Conservation (phyloP, 1,140 invertebrate genomes). For the Ladona fulva region DNA sequence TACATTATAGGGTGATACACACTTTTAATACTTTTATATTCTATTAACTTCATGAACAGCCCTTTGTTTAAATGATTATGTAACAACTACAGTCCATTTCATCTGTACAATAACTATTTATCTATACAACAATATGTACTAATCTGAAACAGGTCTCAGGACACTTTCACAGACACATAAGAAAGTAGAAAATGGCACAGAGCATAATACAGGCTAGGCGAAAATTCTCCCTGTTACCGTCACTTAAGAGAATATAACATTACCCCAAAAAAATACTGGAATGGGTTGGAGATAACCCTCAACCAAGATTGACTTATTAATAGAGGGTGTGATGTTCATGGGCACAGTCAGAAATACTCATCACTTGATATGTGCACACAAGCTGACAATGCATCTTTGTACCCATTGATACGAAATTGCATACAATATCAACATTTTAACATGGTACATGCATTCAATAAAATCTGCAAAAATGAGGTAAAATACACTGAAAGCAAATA, state of each 20-base stretch:
- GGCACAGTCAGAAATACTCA: constrained; percentile 8
- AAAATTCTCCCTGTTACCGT: constrained; percentile 9
- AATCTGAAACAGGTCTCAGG: constrained; percentile 19
- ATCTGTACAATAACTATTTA: constrained; percentile 19
- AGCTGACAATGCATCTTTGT: constrained; percentile 9
- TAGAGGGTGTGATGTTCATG: background rate
- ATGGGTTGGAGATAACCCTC: constrained; percentile 7
- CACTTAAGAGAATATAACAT: constrained; percentile 10
- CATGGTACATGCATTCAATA: constrained; percentile 4
- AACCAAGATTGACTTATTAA: constrained; percentile 10
- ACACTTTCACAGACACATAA: constrained; percentile 19
- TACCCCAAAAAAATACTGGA: constrained; percentile 9
- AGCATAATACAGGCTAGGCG: constrained; percentile 14
- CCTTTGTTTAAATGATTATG: constrained; percentile 20
- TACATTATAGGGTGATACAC: background rate
- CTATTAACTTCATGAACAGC: constrained; percentile 18
- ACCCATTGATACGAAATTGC: background rate
- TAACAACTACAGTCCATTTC: constrained; percentile 19
- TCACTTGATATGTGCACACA: constrained; percentile 20
- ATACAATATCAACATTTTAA: constrained; percentile 11
- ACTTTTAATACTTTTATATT: background rate
- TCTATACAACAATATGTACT: constrained; percentile 14
- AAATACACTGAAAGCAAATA: constrained; percentile 3
- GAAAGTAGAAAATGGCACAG: constrained; percentile 22
- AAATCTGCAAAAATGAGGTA: constrained; percentile 8